Percentiles rank a stretch among this genome's conserved stretches.
These are phyloP conservation scores for Enoplosus armatus DNA, from an alignment of 2,797 vertebrate genomes.

Conservation along the genomic window DNA sequence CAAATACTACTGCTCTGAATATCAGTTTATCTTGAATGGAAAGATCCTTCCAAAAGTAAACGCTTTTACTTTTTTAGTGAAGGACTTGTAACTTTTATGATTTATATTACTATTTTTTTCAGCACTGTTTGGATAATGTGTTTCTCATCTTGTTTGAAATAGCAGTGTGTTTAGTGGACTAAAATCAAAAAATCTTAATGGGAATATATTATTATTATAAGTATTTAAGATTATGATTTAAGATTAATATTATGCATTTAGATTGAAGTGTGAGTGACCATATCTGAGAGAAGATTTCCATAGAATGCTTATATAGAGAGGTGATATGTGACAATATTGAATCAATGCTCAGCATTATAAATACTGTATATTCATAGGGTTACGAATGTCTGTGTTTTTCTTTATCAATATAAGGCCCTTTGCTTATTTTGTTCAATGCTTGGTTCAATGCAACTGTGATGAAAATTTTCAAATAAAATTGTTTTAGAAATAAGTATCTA, in stretches of 20 bases:
- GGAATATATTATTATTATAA: neutral
- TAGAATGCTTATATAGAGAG: neutral
- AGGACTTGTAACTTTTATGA: neutral
- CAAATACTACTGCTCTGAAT: slow-evolving; percentile 14
- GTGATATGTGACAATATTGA: neutral
- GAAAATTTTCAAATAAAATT: slow-evolving; percentile 56
- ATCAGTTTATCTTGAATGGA: slow-evolving; percentile 17
- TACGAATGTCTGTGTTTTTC: slow-evolving; percentile 25
- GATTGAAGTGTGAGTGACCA: neutral
- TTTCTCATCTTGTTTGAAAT: slow-evolving; percentile 12
- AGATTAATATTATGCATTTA: neutral
- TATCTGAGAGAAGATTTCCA: neutral
- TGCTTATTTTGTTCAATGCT: slow-evolving; percentile 37
- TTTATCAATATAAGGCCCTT: slow-evolving; percentile 2
- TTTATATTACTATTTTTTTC: neutral
- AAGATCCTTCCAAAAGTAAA: slow-evolving; percentile 4
- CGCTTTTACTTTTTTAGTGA: slow-evolving; percentile 11
- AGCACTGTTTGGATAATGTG: slow-evolving; percentile 5
- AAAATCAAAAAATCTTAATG: neutral
- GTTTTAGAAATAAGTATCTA: slow-evolving; percentile 1
- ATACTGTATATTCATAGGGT: slow-evolving; percentile 32
- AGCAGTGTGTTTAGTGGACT: neutral
- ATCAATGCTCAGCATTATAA: slow-evolving; percentile 17
- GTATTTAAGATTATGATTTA: slow-evolving; percentile 17
- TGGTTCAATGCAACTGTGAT: slow-evolving; percentile 35